These are phyloP conservation scores for Poeciliopsis turrubarensis DNA, from an alignment of 2,113 vertebrate species.

Conservation along the genomic window DNA sequence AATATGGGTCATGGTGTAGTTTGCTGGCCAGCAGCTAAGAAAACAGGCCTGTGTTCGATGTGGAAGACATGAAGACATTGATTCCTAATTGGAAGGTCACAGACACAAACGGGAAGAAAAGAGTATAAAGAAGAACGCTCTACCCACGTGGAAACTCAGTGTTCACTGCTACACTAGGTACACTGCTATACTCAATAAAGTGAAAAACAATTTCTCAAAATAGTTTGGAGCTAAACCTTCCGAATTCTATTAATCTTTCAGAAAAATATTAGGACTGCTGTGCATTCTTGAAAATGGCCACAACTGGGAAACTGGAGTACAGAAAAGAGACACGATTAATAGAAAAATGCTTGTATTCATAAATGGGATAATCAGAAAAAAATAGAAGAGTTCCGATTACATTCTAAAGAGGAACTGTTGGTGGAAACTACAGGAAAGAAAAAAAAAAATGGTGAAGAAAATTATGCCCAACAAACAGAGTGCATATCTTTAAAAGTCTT, in stretches of 20 bases:
- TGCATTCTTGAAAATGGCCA: neutral
- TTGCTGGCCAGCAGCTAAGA: neutral
- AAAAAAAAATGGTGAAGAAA: neutral
- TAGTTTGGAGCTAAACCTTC: neutral
- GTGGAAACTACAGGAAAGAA: neutral
- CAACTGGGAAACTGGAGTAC: neutral
- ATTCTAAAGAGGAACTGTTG: neutral
- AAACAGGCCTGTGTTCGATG: neutral
- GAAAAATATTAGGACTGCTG: neutral
- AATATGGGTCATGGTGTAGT: neutral
- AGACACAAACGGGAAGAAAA: neutral
- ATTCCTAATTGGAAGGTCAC: neutral
- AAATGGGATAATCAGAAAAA: neutral
- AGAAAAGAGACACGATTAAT: neutral
- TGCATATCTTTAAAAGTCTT: neutral
- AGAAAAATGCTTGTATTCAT: neutral
- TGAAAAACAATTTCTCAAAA: too few relatives aligned
- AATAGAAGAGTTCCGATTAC: neutral
- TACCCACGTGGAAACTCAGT: neutral
- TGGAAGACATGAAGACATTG: neutral
- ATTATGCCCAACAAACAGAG: neutral
- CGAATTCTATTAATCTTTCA: neutral
- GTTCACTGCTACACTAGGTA: neutral
- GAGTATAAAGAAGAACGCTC: neutral
- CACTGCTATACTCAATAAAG: neutral